These are phyloP conservation scores for Pseudoips prasinana DNA, from an alignment of 2,888 invertebrate species.

Conservation along the genomic window DNA sequence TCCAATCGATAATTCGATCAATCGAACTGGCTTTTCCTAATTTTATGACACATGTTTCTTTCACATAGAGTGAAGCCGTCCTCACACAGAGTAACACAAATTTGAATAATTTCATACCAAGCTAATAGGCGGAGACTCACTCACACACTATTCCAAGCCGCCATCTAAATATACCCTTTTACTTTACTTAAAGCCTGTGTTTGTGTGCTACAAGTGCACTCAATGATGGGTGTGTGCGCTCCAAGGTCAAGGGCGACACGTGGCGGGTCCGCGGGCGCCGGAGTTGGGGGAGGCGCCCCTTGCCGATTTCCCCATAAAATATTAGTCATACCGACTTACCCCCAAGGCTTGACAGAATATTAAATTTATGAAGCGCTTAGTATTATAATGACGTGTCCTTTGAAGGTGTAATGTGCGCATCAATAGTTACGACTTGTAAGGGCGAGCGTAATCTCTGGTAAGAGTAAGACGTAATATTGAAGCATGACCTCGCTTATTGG, in stretches of 20 bases:
- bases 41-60: too few species aligned
- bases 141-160: neutral
- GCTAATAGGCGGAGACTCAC: neutral
- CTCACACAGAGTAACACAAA: too few species aligned
- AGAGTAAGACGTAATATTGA: too few species aligned
- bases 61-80: too few species aligned
- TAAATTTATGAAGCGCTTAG: neutral
- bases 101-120: too few species aligned
- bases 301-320: slow-evolving; percentile 16
- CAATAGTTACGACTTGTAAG: too few species aligned
- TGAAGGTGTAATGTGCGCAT: slow-evolving; percentile 1
- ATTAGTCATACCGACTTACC: slow-evolving; percentile 24
- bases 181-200: slow-evolving; percentile 17
- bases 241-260: slow-evolving; percentile 68
- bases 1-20: too few species aligned
- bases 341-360: slow-evolving; percentile 2
- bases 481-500: too few species aligned
- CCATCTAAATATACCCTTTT: neutral
- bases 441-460: too few species aligned
- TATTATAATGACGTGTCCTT: neutral
- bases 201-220: slow-evolving; percentile 33
- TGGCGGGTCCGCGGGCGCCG: slow-evolving; percentile 30
- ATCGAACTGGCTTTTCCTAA: too few species aligned
- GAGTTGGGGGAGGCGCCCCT: slow-evolving; percentile 19
- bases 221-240: slow-evolving; percentile 44